Evolutionary conservation across 2,797 vertebrate genomes (phyloP).

Genomic region (Limosa lapponica): DNA sequence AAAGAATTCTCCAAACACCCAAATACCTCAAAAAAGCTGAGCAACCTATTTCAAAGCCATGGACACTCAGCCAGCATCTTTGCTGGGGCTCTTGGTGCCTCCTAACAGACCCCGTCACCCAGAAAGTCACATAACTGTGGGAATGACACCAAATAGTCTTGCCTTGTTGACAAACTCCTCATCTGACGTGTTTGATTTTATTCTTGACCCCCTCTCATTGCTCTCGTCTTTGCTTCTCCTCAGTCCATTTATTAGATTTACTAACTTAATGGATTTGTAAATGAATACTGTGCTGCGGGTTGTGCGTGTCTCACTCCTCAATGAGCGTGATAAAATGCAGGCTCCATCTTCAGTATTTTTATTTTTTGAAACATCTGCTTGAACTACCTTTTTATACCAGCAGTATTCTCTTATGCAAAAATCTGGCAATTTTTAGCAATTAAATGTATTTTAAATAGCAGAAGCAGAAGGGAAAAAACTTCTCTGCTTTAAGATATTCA

Average conservation of each 20-base stretch:
- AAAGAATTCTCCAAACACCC: not conserved
- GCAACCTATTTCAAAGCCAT: not conserved
- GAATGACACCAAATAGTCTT: not conserved
- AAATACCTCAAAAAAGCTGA: not conserved
- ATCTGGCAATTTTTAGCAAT: not conserved
- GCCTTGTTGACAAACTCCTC: not conserved
- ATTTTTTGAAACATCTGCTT: not conserved
- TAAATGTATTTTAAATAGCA: not conserved
- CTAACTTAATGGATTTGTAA: not conserved
- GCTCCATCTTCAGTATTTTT: not conserved
- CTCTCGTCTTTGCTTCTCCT: not conserved
- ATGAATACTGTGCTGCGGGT: not conserved
- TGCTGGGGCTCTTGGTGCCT: not conserved
- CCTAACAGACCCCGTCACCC: not conserved
- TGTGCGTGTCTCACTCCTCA: not conserved
- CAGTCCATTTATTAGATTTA: not conserved
- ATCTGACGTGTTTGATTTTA: not conserved
- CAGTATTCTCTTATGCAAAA: not conserved
- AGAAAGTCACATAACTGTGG: rapidly evolving
- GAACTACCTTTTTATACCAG: not conserved
- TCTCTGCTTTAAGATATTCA: not conserved
- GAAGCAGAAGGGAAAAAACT: not conserved
- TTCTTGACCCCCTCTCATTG: not conserved
- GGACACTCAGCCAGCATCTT: not conserved
- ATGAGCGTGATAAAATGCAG: not conserved